These are phyloP conservation scores for Latheticus oryzae DNA, from an alignment of 2,888 invertebrate species.

Conservation along the genomic window DNA sequence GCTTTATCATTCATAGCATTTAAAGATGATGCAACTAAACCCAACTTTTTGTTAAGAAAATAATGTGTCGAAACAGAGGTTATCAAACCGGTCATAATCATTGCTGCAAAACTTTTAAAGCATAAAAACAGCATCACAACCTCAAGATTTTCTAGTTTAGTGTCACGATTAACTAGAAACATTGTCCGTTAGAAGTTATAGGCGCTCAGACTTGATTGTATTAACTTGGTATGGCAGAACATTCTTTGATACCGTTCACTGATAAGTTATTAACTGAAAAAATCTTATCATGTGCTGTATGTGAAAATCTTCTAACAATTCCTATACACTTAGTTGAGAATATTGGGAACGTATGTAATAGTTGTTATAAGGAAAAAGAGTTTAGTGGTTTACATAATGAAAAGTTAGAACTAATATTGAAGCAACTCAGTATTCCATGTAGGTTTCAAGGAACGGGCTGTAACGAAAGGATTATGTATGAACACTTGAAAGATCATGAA, in stretches of 20 bases:
- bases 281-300: conserved; percentile 51
- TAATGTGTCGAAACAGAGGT: conserved; percentile 21
- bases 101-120: background rate
- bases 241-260: conserved; percentile 47
- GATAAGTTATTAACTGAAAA: conserved; percentile 50
- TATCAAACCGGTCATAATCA: conserved; percentile 24
- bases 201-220: too few species aligned
- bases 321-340: conserved; percentile 57
- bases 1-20: too few species aligned
- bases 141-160: background rate
- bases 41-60: conserved; percentile 1
- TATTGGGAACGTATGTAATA: conserved; percentile 55
- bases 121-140: conserved; percentile 3
- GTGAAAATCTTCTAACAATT: conserved; percentile 52
- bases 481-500: conserved; percentile 49
- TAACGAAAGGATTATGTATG: conserved; percentile 43
- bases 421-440: conserved; percentile 52
- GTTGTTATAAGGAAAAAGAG: conserved; percentile 49
- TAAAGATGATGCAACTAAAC: conserved; percentile 18
- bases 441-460: conserved; percentile 54
- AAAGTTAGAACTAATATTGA: conserved; percentile 51
- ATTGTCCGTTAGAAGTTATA: too few species aligned
- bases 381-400: conserved; percentile 47
- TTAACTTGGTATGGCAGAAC: conserved; percentile 46
- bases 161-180: too few species aligned